Base-by-base conservation (phyloP, 1,140 invertebrate species). In the Cherax destructor region DNA sequence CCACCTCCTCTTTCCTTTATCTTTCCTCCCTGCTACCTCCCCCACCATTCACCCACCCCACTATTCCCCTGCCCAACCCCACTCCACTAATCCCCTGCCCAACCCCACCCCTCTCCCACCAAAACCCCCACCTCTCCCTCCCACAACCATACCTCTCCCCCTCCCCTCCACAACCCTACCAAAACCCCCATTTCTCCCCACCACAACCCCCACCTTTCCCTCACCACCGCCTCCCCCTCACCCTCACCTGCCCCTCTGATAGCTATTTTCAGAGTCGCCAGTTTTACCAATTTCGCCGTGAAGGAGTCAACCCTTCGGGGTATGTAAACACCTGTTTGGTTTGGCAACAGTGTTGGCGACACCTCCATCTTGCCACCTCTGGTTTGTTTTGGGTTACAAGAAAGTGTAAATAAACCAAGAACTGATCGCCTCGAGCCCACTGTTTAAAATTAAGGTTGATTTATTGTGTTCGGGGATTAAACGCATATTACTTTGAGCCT, bases 261-360 rank as follows among this genome's bases (percentile, higher is more conserved):
- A 24, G 13, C 69, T 74, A 74, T 74, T 74, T 24, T 24, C 24
- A 30, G 69, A 30, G 5, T 21, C n/a, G 18, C 0, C 69, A 74
- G 18, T 74, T 74, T 74, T 74, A 30, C 69, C 69, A 74, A 74
- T 74, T 74, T 74, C 69, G n/a, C 69, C 24, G n/a, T 74, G n/a
- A 69, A 41, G 30, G 24, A 30, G 69, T 24, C 13, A 11, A 30
- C n/a, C 69, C 7, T 9, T 10, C 5, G n/a, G 21, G 69, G 69
- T 74, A 74, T 74, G 69, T 30, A 21, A 74, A 24, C 69, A 74
- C 21, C 69, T 74, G 69, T 30, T 74, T 74, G 69, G 6, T 24
- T 74, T 74, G 69, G 69, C 69, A 74, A 74, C n/a, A 21, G 69
- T 74, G n/a, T 5, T 5, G 21, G 69, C n/a, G 69, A 24, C 69